Base-by-base conservation (phyloP, 2,888 invertebrate species). In the Lasioglossum oenotherae region DNA sequence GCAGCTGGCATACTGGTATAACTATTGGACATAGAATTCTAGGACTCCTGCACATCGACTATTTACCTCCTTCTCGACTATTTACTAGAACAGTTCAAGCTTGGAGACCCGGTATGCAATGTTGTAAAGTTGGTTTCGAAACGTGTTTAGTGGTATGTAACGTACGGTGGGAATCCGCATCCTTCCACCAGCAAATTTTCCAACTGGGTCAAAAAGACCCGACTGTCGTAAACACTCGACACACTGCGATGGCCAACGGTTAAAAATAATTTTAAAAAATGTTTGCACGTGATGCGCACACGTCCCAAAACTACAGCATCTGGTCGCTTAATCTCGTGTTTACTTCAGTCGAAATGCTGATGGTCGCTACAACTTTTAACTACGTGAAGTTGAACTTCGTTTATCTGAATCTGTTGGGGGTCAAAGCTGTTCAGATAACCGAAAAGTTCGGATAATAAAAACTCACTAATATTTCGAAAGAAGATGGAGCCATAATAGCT, bases 201-300 rank as follows among this genome's bases (percentile, higher is more conserved):
- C 27, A 60, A 60, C 60, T 60, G 27, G 60, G 27, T 57, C 57
- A n/a, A 57, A 57, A 57, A 57, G 57, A 57, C n/a, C 57, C n/a
- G n/a, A n/a, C 57, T 12, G n/a, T n/a, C 10, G 57, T n/a, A 57
- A 57, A 57, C n/a, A 57, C n/a, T 57, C n/a, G 12, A n/a, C 57
- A n/a, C n/a, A 10, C 1, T 57, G 2, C n/a, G 57, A 57, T 0
- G 27, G 4, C 57, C 57, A 4, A 57, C n/a, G n/a, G n/a, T 60
- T 12, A 27, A 27, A 27, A 27, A 60, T 60, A 60, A 60, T 60
- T 14, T 27, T 1, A 14, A 14, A 60, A 60, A 60, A 60, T 27
- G 60, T 60, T 57, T 10, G 3, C 57, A 57, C n/a, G 57, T 2
- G n/a, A 57, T 27, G n/a, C n/a, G 57, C n/a, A n/a, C 12, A 57